phyloP scores from a whole-genome alignment of 2,888 invertebrate species.

The Chymomyza fuscimana region DNA sequence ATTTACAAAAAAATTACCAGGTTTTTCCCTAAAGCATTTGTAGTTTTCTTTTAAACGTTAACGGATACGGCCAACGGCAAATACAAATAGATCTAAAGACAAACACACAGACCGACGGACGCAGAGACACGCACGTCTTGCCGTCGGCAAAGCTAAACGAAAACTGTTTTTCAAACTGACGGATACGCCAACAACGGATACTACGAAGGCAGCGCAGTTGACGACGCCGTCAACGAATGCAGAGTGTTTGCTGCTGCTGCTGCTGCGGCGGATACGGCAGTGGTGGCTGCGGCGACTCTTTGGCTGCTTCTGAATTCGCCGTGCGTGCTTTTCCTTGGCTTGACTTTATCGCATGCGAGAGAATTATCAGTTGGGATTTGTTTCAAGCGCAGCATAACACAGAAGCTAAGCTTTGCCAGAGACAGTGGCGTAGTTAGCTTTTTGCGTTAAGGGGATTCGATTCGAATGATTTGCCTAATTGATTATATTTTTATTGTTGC shows the following conservation, averaged over 20 bases:
- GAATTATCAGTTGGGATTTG: not conserved
- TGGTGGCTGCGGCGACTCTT: not conserved
- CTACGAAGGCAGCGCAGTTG: slow-evolving; percentile 14
- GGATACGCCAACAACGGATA: not conserved
- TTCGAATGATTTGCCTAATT: not conserved
- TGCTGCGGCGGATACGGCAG: not conserved
- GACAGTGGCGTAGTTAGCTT: no score
- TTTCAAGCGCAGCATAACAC: not conserved
- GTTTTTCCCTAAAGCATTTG: not conserved
- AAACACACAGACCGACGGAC: slow-evolving; percentile 14
- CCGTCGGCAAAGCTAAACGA: slow-evolving; percentile 79
- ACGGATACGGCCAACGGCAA: slow-evolving; percentile 43
- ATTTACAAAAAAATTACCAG: slow-evolving; percentile 27
- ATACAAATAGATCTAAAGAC: slow-evolving; percentile 14
- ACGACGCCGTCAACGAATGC: slow-evolving; percentile 48
- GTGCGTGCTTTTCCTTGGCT: not conserved
- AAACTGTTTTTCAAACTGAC: slow-evolving; percentile 64
- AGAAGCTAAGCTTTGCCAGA: not conserved
- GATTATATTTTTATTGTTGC: not conserved
- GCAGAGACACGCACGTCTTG: slow-evolving; percentile 70
- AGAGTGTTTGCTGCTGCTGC: slow-evolving; percentile 38
- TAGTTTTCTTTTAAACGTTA: slow-evolving; percentile 25
- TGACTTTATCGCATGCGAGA: slow-evolving; percentile 60
- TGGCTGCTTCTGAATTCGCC: not conserved
- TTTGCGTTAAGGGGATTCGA: no score